Base-by-base conservation (phyloP, 2,113 vertebrate species). In the Tychaedon coryphoeus region DNA sequence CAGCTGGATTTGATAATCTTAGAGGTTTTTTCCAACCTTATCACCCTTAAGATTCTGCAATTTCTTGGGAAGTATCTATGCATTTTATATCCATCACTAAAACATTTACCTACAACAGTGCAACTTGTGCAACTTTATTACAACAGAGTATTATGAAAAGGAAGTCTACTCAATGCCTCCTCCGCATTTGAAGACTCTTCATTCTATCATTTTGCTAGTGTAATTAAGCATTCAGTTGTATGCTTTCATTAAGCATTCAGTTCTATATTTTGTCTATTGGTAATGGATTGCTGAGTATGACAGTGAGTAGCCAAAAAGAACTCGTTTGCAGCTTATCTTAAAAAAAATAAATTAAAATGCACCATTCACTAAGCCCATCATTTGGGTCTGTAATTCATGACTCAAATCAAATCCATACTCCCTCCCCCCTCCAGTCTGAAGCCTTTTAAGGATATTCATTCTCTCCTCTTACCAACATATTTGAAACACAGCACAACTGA, bases 351-450 rank as follows among this genome's bases (percentile, higher is more conserved):
- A 20, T 16, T 11, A 25, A 60, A 64, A 25, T 3, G 1, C 6
- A 71, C 4, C 1, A 43, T 2, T 16, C 8, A 54, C 11, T 69
- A 47, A 53, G n/a, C 5, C 19, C 73, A 76, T 51, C 20, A 51
- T 43, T 40, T 19, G 3, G 0, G 17, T 3, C 33, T 72, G 73
- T 36, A 53, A 65, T 5, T 43, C 56, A 36, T 0, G 5, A 31
- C 24, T 80, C 66, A 53, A 53, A 79, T 24, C 4, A 12, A 79
- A 86, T 7, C 12, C 24, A 76, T 38, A 28, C 18, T 5, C 7
- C 19, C 3, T 16, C 3, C 2, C 1, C 7, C 8, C 6, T 9
- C 7, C 8, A 7, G 11, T 13, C 2, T n/a, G 25, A 71, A 74
- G 29, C 5, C 10, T 50, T 88, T 58, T 58, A 87, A 54, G 48